These are phyloP conservation scores for Corvus cornix DNA, from an alignment of 2,113 vertebrate genomes.

Conservation along the genomic window DNA sequence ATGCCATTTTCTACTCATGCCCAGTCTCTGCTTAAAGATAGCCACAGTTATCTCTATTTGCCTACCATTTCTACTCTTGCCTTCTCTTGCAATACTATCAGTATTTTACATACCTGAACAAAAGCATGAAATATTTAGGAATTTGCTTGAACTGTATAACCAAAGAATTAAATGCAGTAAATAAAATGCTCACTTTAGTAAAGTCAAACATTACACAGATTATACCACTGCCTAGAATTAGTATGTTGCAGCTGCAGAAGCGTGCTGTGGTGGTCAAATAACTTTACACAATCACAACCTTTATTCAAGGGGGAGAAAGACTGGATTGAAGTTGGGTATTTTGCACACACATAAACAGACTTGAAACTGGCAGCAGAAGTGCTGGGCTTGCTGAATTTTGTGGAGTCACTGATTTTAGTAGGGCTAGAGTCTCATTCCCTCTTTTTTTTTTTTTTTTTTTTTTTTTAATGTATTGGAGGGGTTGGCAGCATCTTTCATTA, in stretches of 20 bases:
- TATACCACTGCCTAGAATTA: background rate
- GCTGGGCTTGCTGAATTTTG: background rate
- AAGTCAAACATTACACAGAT: background rate
- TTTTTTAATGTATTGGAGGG: background rate
- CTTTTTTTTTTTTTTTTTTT: background rate
- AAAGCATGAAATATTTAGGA: background rate
- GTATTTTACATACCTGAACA: background rate
- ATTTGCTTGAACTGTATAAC: background rate
- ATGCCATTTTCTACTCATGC: background rate
- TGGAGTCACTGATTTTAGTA: background rate
- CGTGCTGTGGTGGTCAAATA: background rate
- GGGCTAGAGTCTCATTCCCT: background rate
- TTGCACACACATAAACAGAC: background rate
- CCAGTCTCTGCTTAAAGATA: background rate
- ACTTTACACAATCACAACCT: background rate
- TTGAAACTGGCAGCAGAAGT: background rate
- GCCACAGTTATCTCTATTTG: background rate
- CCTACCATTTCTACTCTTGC: background rate
- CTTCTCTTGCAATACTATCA: background rate
- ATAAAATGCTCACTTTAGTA: background rate
- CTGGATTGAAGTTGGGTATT: background rate
- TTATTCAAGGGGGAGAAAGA: background rate
- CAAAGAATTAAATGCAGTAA: background rate
- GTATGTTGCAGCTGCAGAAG: background rate
- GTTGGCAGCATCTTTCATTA: background rate